Conservation (phyloP, 2,888 invertebrate genomes). For the Thereva unica region DNA sequence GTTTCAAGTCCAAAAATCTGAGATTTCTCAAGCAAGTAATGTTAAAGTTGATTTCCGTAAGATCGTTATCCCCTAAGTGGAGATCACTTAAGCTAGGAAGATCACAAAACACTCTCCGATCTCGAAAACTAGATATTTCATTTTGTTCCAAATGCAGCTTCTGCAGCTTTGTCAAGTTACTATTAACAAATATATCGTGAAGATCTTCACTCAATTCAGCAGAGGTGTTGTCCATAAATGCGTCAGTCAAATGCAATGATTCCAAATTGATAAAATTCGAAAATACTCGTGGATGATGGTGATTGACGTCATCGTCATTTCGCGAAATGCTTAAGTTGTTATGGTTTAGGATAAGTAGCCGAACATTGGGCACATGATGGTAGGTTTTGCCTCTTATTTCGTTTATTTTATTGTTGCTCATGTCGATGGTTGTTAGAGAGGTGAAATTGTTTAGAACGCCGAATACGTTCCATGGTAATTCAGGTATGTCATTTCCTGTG, state of each 20-base stretch:
- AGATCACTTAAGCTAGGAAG: constrained; percentile 69
- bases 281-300: constrained; percentile 70
- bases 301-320: constrained; percentile 61
- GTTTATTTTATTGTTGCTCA: constrained; percentile 73
- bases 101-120: constrained; percentile 71
- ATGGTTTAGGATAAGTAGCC: constrained; percentile 70
- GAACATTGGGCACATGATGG: constrained; percentile 72
- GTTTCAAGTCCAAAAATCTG: constrained; percentile 69
- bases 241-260: constrained; percentile 73
- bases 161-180: constrained; percentile 66
- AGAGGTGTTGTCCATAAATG: constrained; percentile 69
- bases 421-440: constrained; percentile 68
- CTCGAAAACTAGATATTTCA: constrained; percentile 69
- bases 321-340: constrained; percentile 69
- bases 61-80: constrained; percentile 69
- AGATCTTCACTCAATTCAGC: constrained; percentile 67
- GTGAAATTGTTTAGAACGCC: constrained; percentile 65
- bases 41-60: constrained; percentile 68
- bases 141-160: constrained; percentile 78
- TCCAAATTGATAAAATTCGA: constrained; percentile 71
- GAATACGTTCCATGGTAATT: constrained; percentile 72
- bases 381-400: constrained; percentile 75
- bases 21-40: constrained; percentile 68
- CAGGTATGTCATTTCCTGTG: constrained; percentile 68
- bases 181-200: constrained; percentile 73